Base-by-base conservation (phyloP, 2,113 vertebrate species). In the Ageneiosus marmoratus region DNA sequence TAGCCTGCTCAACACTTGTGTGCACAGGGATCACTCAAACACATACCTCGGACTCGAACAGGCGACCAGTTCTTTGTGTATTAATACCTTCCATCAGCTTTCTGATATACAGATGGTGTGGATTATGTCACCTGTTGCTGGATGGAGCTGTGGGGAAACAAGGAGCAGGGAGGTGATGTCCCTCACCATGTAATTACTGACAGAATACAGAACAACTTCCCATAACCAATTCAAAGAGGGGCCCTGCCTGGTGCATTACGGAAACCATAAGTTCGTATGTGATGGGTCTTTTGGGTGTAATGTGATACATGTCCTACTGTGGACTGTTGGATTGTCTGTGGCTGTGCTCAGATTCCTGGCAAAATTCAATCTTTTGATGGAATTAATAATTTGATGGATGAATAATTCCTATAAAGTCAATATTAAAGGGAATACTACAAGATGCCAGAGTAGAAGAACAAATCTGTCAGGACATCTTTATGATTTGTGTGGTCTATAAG, bases 41-140 rank as follows among this genome's bases (percentile, higher is more conserved):
- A 88, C 69, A 80, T 55, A 81, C 60, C 70, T 82, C 72, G 11
- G 27, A 51, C 69, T 72, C 16, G 79, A 56, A 55, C 86, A 81
- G 85, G 87, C 83, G 81, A 75, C 41, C 44, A 63, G 78, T 15
- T 29, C 79, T 79, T 86, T 82, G 80, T 83, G 76, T 65, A n/a
- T 53, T 78, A 63, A 51, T 63, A 84, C 79, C 70, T 90, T 83
- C 80, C 86, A n/a, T 32, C 74, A 85, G 86, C 84, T 89, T 86
- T 88, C 89, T 91, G 58, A 90, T 89, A 80, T 89, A 88, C 87
- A 89, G 82, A 86, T 88, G 85, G 34, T 83, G 87, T 89, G 78
- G 67, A 87, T 89, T 90, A 91, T 84, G 78, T 92, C 87, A 90
- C 92, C 90, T 90, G 89, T 93, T 92, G 80, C 90, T 62, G 77